Evolutionary conservation across 2,113 vertebrate genomes (phyloP), one percentile per base, ranked within the genome.

Genomic region (Hyperoodon ampullatus): DNA sequence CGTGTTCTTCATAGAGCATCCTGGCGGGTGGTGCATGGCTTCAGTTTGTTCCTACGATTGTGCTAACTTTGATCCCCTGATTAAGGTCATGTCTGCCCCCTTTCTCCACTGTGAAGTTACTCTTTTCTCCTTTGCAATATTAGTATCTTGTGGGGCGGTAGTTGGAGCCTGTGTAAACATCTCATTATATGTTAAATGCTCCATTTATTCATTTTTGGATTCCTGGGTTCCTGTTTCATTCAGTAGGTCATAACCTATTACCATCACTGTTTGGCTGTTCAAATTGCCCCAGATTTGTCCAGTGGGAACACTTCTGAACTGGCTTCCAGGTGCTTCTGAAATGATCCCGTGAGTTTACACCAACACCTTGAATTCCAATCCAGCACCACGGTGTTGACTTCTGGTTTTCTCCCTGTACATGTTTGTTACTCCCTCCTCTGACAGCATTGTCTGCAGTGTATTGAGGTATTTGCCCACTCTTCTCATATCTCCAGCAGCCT

Each of bases 1-100:
- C 0, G 0, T n/a, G 4, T 60, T 60, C 58, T 47, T 65, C 35
- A 68, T 5, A 12, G 61, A 18, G 30, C 2, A 0, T 50, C 58
- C 58, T 47, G 15, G 65, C 0, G 8, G 42, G 60, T 4, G 66
- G 42, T 39, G 3, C 18, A 0, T 8, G 39, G 2, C 33, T 78
- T 92, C 50, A 28, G 0, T 42, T 65, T 14, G 14, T 87, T 58
- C 42, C 21, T 24, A 10, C 3, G 3, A 19, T 39, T 42, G 16
- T 5, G 10, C 33, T 47, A 23, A 50, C 75, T 50, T 33, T 2
- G 71, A 66, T n/a, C 63, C 13, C 58, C 21, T 35, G 61, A 78
- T 72, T 44, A 11, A 66, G 68, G 58, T 6, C 6, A 3, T 7
- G 23, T 39, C 74, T 90, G 47, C 44, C 23, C 12, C 26, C 16